These are phyloP conservation scores for Rhombomys opimus DNA, from an alignment of 2,113 vertebrate species.

Conservation along the genomic window DNA sequence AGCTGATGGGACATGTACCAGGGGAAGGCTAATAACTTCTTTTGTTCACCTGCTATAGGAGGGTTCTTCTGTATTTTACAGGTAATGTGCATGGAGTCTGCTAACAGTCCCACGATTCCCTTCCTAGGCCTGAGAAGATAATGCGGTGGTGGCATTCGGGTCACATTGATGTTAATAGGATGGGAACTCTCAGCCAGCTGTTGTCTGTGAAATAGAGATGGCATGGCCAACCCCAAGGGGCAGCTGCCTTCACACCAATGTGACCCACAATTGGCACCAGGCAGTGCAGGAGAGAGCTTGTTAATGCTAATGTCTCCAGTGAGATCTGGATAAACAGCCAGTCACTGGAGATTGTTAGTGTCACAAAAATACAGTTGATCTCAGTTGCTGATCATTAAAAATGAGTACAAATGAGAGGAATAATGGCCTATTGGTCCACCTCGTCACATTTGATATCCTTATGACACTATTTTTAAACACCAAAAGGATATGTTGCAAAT, in stretches of 20 bases:
- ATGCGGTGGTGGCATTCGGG: slow-evolving; percentile 34
- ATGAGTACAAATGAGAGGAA: slow-evolving; percentile 78
- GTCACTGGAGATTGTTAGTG: slow-evolving; percentile 77
- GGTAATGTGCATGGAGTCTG: slow-evolving; percentile 43
- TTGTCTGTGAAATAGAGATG: slow-evolving; percentile 71
- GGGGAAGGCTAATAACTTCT: slow-evolving; percentile 74
- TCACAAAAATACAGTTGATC: slow-evolving; percentile 78
- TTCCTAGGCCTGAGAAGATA: background rate
- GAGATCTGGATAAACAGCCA: slow-evolving; percentile 80
- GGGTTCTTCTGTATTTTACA: slow-evolving; percentile 68
- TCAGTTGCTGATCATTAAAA: slow-evolving; percentile 84
- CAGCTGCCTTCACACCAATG: slow-evolving; percentile 64
- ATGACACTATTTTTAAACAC: slow-evolving; percentile 64
- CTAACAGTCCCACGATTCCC: background rate
- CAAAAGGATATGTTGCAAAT: slow-evolving; percentile 75
- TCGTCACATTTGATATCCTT: slow-evolving; percentile 71
- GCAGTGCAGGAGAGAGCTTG: slow-evolving; percentile 65
- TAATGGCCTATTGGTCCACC: slow-evolving; percentile 76
- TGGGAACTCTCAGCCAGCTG: slow-evolving; percentile 73
- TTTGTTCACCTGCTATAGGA: slow-evolving; percentile 76
- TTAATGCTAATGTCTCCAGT: slow-evolving; percentile 81
- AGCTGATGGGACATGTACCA: slow-evolving; percentile 62
- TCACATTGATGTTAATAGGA: slow-evolving; percentile 77
- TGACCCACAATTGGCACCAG: slow-evolving; percentile 80
- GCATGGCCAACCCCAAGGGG: slow-evolving; percentile 61